Conservation (phyloP, 2,797 vertebrate species). For the Saxicola maurus region DNA sequence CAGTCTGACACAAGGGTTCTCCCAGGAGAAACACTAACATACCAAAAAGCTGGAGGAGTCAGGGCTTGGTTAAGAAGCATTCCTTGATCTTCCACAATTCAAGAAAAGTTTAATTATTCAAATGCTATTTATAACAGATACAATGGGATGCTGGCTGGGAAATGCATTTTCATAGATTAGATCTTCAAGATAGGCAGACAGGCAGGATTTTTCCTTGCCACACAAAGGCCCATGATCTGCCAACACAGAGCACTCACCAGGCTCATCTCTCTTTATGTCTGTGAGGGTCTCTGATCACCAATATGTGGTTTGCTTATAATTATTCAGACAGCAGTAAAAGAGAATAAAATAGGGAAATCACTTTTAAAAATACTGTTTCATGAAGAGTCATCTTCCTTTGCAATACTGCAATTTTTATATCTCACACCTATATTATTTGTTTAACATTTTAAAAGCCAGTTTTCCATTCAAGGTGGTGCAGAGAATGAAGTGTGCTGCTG, state of each 20-base stretch:
- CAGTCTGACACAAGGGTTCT: not conserved
- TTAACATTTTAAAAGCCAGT: not conserved
- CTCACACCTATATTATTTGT: not conserved
- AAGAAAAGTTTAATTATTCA: not conserved
- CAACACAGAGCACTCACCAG: not conserved
- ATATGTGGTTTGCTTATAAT: not conserved
- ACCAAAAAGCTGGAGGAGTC: not conserved
- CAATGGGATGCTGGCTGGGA: not conserved
- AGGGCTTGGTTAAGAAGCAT: not conserved
- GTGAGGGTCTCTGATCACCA: not conserved
- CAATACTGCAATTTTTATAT: not conserved
- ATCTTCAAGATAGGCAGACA: not conserved
- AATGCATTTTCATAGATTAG: not conserved
- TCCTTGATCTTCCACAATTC: not conserved
- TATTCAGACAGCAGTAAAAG: not conserved
- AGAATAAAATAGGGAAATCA: not conserved
- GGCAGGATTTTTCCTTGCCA: not conserved
- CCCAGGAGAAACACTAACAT: slow-evolving; percentile 2
- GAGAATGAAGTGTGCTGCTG: not conserved
- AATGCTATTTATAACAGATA: slow-evolving; percentile 8
- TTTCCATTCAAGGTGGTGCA: not conserved
- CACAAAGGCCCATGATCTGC: not conserved
- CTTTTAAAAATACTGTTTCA: not conserved
- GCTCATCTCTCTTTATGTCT: not conserved
- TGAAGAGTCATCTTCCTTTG: not conserved